Evolutionary conservation across 2,113 vertebrate species (phyloP), one percentile per base, ranked within the genome.

Genomic region (Cyphomyrus plagiostoma): DNA sequence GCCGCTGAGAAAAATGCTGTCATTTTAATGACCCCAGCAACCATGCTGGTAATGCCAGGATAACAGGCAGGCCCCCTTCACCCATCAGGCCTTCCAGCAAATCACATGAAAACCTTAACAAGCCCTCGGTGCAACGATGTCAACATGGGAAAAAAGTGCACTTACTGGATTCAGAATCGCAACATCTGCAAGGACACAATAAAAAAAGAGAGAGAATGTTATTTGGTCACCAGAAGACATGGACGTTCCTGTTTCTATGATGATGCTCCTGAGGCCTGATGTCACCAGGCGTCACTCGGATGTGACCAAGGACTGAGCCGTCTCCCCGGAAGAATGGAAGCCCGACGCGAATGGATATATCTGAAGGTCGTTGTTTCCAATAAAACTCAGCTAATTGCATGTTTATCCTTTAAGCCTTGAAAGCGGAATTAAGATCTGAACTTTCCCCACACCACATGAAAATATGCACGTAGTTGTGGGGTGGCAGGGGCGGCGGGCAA

Each of bases 131-230:
- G 15, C 26, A 82, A n/a, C 66, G 85, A 89, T 89, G 91, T 89
- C 8, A 89, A 91, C 50, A 88, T 88, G 46, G 58, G 35, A 70
- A 88, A n/a, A 42, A 52, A 52, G 88, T 89, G 89, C 92, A 95
- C 95, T 95, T 89, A 96, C 95, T 92, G 86, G 91, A 88, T 23
- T 93, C 87, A 91, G 90, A 93, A 91, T 92, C 91, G 94, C 94
- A 92, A 91, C 92, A 94, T 95, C 95, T 95, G 92, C 56, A 77
- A 91, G 3, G 66, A 93, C 88, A 93, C 49, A 92, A 85, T 88
- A 90, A 88, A 82, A 83, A 30, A 70, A n/a, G 19, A 92, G 85
- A 92, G 90, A 53, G 90, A 90, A 88, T 90, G 92, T 91, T 70
- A 93, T 92, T 90, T 35, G 52, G 49, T 62, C 35, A 93, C 89